Conservation (phyloP, 2,888 invertebrate genomes). For the Tenthredo mesomela region DNA sequence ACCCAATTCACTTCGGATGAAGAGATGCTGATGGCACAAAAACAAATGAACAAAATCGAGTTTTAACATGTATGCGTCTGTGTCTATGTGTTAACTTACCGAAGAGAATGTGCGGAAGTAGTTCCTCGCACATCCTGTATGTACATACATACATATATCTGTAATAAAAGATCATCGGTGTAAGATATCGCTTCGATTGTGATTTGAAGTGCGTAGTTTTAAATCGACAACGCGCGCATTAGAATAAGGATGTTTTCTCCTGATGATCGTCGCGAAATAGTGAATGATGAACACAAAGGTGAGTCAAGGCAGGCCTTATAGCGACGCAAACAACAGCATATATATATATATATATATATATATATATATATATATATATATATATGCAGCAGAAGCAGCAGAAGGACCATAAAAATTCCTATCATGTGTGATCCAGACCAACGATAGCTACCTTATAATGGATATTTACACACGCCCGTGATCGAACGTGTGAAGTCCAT, state of each 20-base stretch:
- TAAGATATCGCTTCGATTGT: neutral
- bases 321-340: neutral
- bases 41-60: neutral
- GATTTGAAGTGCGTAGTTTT: neutral
- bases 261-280: neutral
- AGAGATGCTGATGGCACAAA: neutral
- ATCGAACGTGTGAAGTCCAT: slow-evolving; percentile 54
- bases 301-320: neutral
- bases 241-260: slow-evolving; percentile 37
- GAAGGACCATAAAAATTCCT: slow-evolving; percentile 38
- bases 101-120: neutral
- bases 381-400: no score
- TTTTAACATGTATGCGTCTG: neutral
- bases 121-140: neutral
- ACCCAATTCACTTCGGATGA: neutral
- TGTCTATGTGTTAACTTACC: neutral
- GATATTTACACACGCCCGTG: slow-evolving; percentile 53
- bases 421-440: slow-evolving; percentile 41
- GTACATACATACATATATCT: neutral
- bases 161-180: neutral
- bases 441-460: slow-evolving; percentile 51
- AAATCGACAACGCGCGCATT: neutral
- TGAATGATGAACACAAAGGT: neutral
- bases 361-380: no score
- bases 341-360: no score